Percentiles rank a stretch among this genome's conserved stretches.
phyloP scores from a whole-genome alignment of 1,140 invertebrate genomes.

The Chionoecetes opilio region DNA sequence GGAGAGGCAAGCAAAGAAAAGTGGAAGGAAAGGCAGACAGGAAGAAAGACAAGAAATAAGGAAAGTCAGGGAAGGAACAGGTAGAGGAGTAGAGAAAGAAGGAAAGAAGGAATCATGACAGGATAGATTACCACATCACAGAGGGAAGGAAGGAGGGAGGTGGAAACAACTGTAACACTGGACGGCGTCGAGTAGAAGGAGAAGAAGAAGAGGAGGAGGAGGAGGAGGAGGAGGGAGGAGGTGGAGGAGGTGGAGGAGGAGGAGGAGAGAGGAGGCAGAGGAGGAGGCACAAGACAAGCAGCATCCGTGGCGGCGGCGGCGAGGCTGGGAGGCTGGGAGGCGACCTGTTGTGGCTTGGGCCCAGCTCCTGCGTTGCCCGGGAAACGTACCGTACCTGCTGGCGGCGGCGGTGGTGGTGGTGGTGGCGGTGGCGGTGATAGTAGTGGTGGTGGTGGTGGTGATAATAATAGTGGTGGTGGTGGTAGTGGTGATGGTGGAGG shows the following conservation, averaged over 20 bases:
- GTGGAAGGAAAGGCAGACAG: neutral
- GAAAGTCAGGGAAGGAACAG: neutral
- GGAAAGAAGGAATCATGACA: neutral
- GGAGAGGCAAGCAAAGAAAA: neutral
- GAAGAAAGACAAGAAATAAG: neutral
- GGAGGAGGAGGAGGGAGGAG: neutral
- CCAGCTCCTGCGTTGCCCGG: constrained; percentile 53
- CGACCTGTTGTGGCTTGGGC: constrained; percentile 62
- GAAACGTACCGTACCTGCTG: constrained; percentile 71
- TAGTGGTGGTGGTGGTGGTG: neutral
- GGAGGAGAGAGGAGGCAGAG: neutral
- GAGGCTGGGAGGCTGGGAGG: neutral
- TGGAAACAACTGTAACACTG: neutral
- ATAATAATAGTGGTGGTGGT: no score
- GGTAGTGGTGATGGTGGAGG: no score
- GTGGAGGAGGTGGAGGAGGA: neutral
- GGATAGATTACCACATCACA: neutral
- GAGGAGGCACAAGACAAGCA: no score
- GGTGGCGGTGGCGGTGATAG: neutral
- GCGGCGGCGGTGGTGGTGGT: constrained; percentile 42
- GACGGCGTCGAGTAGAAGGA: neutral
- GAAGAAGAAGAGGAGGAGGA: neutral
- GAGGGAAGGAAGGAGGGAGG: neutral
- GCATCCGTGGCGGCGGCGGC: constrained; percentile 13
- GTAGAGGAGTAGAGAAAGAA: neutral